Evolutionary conservation across 2,888 invertebrate species (phyloP).

Genomic region (Hetaerina titia): DNA sequence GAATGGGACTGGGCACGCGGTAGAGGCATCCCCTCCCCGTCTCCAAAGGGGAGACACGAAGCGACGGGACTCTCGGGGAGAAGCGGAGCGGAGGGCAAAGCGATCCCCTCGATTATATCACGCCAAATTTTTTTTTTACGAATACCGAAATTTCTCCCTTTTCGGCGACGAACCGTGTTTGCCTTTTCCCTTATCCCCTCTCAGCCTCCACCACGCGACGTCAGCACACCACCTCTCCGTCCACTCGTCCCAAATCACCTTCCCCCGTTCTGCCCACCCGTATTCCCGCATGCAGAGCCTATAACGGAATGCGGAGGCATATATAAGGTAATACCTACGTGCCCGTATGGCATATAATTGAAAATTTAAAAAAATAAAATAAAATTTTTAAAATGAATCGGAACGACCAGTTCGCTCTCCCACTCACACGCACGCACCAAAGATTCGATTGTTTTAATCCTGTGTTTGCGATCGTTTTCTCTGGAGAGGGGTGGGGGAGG

Average conservation of each 20-base stretch:
- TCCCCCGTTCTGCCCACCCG: neutral
- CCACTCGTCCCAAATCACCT: no score
- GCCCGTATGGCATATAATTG: neutral
- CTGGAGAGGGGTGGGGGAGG: neutral
- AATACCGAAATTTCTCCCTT: neutral
- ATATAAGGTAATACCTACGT: neutral
- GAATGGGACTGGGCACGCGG: neutral
- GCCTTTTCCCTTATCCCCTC: neutral
- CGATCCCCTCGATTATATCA: neutral
- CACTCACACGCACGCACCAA: neutral
- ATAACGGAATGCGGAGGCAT: neutral
- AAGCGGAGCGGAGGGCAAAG: neutral
- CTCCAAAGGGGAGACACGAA: neutral
- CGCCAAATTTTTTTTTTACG: neutral
- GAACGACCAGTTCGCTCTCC: neutral
- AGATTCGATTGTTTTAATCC: slow-evolving; percentile 32
- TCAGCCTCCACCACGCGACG: neutral
- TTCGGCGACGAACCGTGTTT: neutral
- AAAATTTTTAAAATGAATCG: neutral
- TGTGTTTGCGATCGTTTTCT: slow-evolving; percentile 31
- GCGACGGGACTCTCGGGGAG: neutral
- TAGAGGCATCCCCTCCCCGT: neutral
- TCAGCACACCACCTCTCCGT: neutral
- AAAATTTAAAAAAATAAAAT: no score
- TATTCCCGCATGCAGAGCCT: neutral